These are phyloP conservation scores for Ardeotis arabs DNA, from an alignment of 2,113 vertebrate genomes.

Conservation along the genomic window DNA sequence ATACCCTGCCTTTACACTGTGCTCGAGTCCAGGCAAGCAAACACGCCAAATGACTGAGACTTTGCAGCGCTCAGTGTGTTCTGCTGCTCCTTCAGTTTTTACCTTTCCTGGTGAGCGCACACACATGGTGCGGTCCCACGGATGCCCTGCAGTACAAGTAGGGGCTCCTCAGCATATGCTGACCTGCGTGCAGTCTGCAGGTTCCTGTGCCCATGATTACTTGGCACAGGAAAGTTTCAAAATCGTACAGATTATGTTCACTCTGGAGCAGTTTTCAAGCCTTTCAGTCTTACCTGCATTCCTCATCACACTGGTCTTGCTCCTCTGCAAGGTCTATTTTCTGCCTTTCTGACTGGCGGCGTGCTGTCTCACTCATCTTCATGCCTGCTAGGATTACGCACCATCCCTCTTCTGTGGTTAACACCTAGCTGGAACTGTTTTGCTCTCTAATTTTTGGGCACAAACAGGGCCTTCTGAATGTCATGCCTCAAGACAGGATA, in stretches of 20 bases:
- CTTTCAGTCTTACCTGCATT: background rate
- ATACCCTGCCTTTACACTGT: background rate
- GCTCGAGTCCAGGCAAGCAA: background rate
- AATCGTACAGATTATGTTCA: background rate
- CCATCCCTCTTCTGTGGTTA: background rate
- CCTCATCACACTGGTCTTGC: fast-evolving
- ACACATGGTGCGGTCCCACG: fast-evolving
- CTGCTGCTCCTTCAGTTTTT: background rate
- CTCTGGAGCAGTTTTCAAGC: background rate
- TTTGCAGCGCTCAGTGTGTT: background rate
- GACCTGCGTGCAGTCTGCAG: background rate
- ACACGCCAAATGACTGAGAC: background rate
- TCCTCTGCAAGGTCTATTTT: background rate
- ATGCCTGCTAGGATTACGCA: fast-evolving
- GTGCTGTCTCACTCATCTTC: fast-evolving
- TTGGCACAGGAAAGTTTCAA: background rate
- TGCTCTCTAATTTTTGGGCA: background rate
- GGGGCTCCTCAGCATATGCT: fast-evolving
- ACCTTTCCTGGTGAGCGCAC: background rate
- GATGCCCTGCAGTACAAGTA: too few species aligned
- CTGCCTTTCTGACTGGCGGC: background rate
- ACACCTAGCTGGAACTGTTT: background rate
- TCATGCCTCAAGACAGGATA: background rate
- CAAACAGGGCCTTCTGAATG: background rate
- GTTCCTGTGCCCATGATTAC: background rate